Conservation (phyloP, 2,113 vertebrate genomes). For the Ageneiosus marmoratus region DNA sequence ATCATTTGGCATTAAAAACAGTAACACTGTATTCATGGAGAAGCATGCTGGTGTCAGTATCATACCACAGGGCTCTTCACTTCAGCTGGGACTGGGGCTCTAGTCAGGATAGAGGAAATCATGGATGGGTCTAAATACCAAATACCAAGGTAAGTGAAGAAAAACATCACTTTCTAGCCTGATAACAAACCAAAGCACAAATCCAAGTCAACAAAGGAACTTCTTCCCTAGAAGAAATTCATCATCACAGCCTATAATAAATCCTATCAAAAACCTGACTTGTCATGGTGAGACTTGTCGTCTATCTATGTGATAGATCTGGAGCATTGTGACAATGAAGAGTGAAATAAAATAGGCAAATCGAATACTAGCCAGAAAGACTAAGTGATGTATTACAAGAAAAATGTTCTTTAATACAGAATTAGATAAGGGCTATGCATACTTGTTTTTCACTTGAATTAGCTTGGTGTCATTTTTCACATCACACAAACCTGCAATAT, state of each 20-base stretch:
- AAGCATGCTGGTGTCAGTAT: too few relatives aligned
- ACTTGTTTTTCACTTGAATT: background rate
- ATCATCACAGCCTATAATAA: background rate
- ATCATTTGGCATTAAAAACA: too few relatives aligned
- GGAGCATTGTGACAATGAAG: background rate
- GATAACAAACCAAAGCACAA: background rate
- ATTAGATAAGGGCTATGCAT: background rate
- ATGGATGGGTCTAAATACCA: too few relatives aligned
- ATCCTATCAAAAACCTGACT: background rate
- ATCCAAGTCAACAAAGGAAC: background rate
- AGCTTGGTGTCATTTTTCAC: background rate
- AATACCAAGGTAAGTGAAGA: too few relatives aligned
- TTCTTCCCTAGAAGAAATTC: background rate
- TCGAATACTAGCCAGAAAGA: background rate
- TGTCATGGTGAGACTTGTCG: background rate
- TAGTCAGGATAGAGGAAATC: too few relatives aligned
- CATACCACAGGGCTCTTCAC: too few relatives aligned
- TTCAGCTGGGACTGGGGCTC: too few relatives aligned
- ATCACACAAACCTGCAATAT: background rate
- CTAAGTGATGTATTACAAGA: background rate
- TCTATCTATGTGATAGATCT: background rate
- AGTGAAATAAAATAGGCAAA: background rate
- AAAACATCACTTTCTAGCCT: background rate
- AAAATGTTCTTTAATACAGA: background rate
- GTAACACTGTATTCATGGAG: too few relatives aligned